phyloP scores from a whole-genome alignment of 2,888 invertebrate genomes.

The Camponotus fellah region DNA sequence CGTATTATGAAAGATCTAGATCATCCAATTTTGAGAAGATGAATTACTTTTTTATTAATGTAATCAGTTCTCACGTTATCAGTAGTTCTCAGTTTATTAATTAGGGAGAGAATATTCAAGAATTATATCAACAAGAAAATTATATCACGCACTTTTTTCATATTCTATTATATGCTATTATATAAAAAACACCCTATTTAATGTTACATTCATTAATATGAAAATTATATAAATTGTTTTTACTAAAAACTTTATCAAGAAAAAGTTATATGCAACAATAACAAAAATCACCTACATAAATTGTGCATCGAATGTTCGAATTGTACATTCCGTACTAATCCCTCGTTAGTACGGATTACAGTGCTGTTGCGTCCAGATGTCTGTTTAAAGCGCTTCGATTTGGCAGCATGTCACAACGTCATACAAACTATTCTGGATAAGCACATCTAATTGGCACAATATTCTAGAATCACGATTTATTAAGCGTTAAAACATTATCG shows the following conservation, averaged over 20 bases:
- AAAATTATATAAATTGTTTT: neutral
- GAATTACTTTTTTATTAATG: neutral
- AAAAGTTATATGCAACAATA: neutral
- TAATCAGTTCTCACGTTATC: neutral
- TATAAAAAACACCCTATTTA: neutral
- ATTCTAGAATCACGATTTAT: neutral
- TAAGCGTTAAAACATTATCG: neutral
- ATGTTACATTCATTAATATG: neutral
- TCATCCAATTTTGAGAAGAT: neutral
- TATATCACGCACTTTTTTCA: neutral
- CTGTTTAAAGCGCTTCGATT: conserved; percentile 43
- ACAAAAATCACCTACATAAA: neutral
- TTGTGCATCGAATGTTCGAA: neutral
- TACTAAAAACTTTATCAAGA: neutral
- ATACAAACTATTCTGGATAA: conserved; percentile 40
- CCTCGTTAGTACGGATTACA: conserved; percentile 70
- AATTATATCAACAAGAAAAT: neutral
- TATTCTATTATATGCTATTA: neutral
- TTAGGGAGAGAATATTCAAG: neutral
- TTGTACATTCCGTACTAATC: conserved; percentile 58
- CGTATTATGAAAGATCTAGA: neutral
- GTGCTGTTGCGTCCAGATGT: neutral
- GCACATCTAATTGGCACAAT: conserved; percentile 43
- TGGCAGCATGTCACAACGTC: conserved; percentile 29
- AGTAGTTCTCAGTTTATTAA: neutral